A percentile compares a stretch with the other conserved stretches of the same genome.
Conservation (phyloP, 2,113 vertebrate genomes). For the Equus quagga region DNA sequence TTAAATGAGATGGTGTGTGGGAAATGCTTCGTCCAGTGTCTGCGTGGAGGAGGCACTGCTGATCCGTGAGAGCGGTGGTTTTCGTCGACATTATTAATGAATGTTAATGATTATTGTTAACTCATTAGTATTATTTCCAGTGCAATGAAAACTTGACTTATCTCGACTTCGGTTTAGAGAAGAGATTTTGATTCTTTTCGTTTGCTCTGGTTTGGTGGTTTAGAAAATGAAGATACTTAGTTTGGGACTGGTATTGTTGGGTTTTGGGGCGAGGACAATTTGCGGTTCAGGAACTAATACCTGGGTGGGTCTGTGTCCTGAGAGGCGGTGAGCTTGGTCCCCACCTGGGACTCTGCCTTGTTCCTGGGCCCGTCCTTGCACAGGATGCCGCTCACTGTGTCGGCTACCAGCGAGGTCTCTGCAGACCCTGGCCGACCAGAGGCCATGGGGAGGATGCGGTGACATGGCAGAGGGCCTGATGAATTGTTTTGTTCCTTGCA, state of each 20-base stretch:
- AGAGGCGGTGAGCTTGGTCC: not conserved
- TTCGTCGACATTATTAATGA: not conserved
- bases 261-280: not conserved
- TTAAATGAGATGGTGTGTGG: not conserved
- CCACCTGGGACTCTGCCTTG: not conserved
- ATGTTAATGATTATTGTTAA: not conserved
- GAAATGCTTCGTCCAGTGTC: fast-evolving
- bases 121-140: not conserved
- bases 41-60: fast-evolving
- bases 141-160: not conserved
- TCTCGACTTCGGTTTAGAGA: not conserved
- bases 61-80: fast-evolving
- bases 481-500: slow-evolving; percentile 21
- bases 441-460: fast-evolving
- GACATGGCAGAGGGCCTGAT: not conserved
- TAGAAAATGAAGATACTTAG: not conserved
- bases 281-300: not conserved
- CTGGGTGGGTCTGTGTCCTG: fast-evolving
- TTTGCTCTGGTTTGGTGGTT: not conserved
- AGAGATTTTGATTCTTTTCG: not conserved
- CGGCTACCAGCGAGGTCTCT: fast-evolving
- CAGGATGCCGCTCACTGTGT: not conserved
- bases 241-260: not conserved
- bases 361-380: not conserved
- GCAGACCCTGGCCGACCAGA: fast-evolving